Evolutionary conservation across 1,140 invertebrate genomes (phyloP), one percentile per base, ranked within the genome.

Genomic region (Drosophila pectinifera): DNA sequence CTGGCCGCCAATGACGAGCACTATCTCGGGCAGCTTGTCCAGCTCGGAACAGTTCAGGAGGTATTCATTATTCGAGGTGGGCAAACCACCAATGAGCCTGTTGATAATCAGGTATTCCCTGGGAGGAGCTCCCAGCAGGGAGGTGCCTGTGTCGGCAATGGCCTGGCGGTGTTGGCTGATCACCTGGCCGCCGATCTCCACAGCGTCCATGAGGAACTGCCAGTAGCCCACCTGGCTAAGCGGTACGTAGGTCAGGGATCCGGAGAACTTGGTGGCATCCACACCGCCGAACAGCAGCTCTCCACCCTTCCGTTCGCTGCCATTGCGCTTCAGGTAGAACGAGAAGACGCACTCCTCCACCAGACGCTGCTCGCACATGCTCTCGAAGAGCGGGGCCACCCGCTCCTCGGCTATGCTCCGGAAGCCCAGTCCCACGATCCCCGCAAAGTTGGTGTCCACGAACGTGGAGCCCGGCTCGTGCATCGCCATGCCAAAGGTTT

Each of bases 401-500:
- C 95, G 94, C 93, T 98, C 96, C 75, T 97, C 98, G 51, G 97
- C 94, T 89, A 99, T 99, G 24, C 93, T 94, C 56, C 94, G 93
- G 91, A 97, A 98, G 1, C 94, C 97, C 95, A 98, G 95, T 68
- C 98, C 98, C 36, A 98, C 94, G 88, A 98, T 98, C 65, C 98
- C 98, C 92, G 99, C 98, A 93, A 99, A 99, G 93, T 98, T 98
- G 57, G 97, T 98, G 74, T 97, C 97, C 6, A 98, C 95, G 93
- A 99, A 99, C 16, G 95, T 94, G 26, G 96, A 91, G 45, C 96
- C 96, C 58, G 98, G 98, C 93, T 99, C 98, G 80, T 94, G 96
- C 8, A 97, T 92, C 1, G 98, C 98, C 94, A 99, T 98, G 24
- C 97, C 98, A 94, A 99, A 99, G 11, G 96, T 97, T 94, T 99